Evolutionary conservation across 2,113 vertebrate genomes (phyloP).

Genomic region (Ictidomys tridecemlineatus): DNA sequence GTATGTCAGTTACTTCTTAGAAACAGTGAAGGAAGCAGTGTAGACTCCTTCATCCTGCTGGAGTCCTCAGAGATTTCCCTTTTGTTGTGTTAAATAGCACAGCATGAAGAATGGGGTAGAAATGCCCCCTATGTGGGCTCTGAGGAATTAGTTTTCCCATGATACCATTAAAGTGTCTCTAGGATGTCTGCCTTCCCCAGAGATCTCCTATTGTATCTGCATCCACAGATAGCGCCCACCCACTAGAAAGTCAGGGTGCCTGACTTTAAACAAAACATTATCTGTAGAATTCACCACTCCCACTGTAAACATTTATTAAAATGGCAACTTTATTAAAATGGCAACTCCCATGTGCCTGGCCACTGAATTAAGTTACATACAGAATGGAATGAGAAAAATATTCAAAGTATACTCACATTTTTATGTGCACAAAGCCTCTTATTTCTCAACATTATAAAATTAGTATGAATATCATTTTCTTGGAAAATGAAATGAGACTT

Average conservation of each 20-base stretch:
- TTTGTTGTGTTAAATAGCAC: conserved; percentile 34
- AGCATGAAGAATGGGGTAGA: background rate
- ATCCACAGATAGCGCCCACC: conserved; percentile 2
- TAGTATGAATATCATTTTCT: background rate
- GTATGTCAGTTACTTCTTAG: background rate
- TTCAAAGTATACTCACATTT: conserved; percentile 11
- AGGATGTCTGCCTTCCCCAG: background rate
- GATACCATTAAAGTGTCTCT: background rate
- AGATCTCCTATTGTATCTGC: background rate
- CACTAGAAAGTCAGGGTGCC: background rate
- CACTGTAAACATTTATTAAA: conserved; percentile 54
- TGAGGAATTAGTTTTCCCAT: background rate
- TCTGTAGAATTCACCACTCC: background rate
- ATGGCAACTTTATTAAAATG: conserved; percentile 41
- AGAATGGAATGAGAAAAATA: conserved; percentile 1
- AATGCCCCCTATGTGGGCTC: background rate
- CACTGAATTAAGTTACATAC: conserved; percentile 36
- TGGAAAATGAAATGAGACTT: conserved; percentile 31
- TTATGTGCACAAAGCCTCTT: conserved; percentile 28
- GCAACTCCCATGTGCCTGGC: background rate
- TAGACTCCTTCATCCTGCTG: background rate
- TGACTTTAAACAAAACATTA: conserved; percentile 56
- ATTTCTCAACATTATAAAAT: conserved; percentile 38
- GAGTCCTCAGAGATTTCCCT: conserved; percentile 36
- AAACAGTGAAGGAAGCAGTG: background rate